Evolutionary conservation across 1,140 invertebrate genomes (phyloP).

Genomic region (Probaryconus sp.): DNA sequence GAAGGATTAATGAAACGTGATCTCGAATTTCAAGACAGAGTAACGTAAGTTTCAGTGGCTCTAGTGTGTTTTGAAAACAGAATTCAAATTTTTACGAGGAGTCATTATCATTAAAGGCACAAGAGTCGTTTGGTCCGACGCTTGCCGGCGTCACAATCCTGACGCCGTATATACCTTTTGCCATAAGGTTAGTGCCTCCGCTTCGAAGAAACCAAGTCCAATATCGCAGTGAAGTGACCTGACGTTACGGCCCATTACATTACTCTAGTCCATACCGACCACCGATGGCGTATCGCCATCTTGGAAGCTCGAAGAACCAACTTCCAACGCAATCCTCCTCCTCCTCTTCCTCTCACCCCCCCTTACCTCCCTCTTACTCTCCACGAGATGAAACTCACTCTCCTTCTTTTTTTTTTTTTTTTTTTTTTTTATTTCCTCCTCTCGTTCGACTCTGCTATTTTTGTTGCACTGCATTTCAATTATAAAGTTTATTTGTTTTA

Average conservation of each 20-base stretch:
- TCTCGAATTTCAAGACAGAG: conserved; percentile 66
- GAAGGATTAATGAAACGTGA: conserved; percentile 32
- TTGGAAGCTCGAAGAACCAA: conserved; percentile 31
- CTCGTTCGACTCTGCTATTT: no score
- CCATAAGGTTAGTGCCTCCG: conserved; percentile 44
- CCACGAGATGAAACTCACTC: conserved; percentile 7
- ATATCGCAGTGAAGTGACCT: conserved; percentile 59
- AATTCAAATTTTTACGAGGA: conserved; percentile 67
- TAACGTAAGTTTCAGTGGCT: conserved; percentile 13
- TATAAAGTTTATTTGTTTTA: no score
- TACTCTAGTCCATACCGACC: conserved; percentile 48
- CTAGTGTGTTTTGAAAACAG: conserved; percentile 69
- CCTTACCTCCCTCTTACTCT: neutral
- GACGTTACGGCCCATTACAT: conserved; percentile 61
- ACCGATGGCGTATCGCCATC: conserved; percentile 49
- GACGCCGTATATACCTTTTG: conserved; percentile 39
- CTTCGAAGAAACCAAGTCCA: conserved; percentile 59
- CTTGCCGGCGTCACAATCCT: conserved; percentile 27
- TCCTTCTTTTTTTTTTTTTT: conserved; percentile 8
- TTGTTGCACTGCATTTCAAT: no score
- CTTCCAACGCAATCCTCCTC: conserved; percentile 19
- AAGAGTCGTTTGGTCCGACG: conserved; percentile 56
- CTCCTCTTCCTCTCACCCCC: neutral
- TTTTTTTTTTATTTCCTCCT: no score
- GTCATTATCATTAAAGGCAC: conserved; percentile 65